Evolutionary conservation across 2,888 invertebrate genomes (phyloP).

Genomic region (Sarcophaga subvicina): DNA sequence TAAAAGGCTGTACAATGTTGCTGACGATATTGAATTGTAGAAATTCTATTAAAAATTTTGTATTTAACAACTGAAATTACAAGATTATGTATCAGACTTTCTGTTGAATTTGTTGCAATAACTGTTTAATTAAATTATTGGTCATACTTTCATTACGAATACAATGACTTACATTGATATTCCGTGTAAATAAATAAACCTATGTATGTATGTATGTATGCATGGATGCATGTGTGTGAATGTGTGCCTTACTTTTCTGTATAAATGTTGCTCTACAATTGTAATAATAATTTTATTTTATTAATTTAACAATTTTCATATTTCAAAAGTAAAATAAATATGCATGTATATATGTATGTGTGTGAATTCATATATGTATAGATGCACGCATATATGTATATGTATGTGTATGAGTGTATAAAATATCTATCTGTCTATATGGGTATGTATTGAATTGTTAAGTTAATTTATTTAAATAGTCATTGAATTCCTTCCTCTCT

Average conservation of each 20-base stretch:
- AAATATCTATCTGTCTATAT: too few species aligned
- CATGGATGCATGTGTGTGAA: neutral
- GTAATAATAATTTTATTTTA: too few species aligned
- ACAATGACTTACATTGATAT: too few species aligned
- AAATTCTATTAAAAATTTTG: neutral
- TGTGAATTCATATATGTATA: too few species aligned
- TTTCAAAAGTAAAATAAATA: too few species aligned
- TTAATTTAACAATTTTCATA: too few species aligned
- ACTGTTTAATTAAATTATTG: neutral
- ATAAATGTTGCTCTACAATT: neutral
- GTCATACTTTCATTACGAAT: neutral
- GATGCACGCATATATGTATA: neutral
- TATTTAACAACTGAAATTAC: neutral
- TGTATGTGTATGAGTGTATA: neutral
- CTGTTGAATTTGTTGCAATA: neutral
- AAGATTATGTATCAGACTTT: neutral
- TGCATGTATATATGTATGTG: too few species aligned
- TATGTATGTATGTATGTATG: neutral
- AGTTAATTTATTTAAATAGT: slow-evolving; percentile 28
- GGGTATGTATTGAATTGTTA: neutral
- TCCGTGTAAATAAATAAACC: neutral
- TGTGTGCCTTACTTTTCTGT: neutral
- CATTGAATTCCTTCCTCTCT: slow-evolving; percentile 13
- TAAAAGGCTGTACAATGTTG: too few species aligned
- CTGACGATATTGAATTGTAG: too few species aligned